Percentiles rank a stretch among this genome's conserved stretches.
Conservation (phyloP, 2,113 vertebrate species). For the Fukomys damarensis region DNA sequence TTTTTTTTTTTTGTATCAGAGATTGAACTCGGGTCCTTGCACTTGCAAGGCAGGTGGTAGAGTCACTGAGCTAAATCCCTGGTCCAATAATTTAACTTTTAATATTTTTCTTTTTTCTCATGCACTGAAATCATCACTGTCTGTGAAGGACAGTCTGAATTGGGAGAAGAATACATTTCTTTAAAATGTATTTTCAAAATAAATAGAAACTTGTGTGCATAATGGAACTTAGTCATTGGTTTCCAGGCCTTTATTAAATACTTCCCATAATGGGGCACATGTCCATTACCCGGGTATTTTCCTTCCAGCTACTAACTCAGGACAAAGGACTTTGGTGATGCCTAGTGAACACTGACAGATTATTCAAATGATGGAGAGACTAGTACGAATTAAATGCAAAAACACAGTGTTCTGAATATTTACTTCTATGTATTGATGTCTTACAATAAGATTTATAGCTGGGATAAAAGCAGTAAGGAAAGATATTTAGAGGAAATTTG, state of each 20-base stretch:
- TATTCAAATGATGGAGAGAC: neutral
- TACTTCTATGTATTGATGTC: neutral
- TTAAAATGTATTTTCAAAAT: neutral
- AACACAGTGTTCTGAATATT: neutral
- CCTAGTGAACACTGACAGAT: neutral
- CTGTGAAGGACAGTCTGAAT: neutral
- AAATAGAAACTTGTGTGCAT: neutral
- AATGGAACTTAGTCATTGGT: neutral
- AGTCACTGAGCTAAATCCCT: too few relatives aligned
- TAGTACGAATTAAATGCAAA: neutral
- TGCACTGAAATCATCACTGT: neutral
- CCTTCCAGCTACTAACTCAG: neutral
- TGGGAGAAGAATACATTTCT: slow-evolving; percentile 6
- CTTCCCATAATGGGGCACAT: neutral
- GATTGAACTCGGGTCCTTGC: too few relatives aligned
- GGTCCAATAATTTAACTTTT: neutral
- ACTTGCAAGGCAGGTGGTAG: too few relatives aligned
- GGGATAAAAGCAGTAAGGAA: neutral
- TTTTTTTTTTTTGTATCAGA: too few relatives aligned
- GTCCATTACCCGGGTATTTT: neutral
- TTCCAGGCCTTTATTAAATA: neutral
- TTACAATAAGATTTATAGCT: neutral
- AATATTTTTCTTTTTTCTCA: neutral
- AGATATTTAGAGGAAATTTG: neutral
- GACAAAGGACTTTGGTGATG: neutral